Evolutionary conservation across 2,888 invertebrate genomes (phyloP).

Genomic region (Tineola bisselliella): DNA sequence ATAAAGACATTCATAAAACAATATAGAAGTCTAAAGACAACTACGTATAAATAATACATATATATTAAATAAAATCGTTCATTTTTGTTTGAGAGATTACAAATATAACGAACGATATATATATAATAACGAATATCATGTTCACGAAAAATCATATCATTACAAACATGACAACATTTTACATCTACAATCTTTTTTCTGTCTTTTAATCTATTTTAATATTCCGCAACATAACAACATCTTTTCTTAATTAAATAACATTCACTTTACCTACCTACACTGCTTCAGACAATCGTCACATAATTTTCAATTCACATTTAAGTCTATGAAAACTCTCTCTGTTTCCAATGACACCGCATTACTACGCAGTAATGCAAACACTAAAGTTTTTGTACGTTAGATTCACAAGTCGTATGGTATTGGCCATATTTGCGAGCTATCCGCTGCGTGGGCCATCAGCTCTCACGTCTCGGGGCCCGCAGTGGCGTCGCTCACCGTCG

Average conservation of each 20-base stretch:
- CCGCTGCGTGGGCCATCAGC: constrained; percentile 8
- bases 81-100: neutral
- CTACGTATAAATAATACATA: neutral
- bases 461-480: constrained; percentile 2
- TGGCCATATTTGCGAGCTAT: constrained; percentile 9
- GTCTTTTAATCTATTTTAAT: constrained; percentile 44
- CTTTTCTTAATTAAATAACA: constrained; percentile 44
- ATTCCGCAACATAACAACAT: constrained; percentile 58
- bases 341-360: neutral
- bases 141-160: neutral
- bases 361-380: neutral
- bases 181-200: constrained; percentile 19
- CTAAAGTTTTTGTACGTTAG: neutral
- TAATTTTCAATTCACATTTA: constrained; percentile 25
- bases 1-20: neutral
- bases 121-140: neutral
- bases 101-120: neutral
- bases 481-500: constrained; percentile 25
- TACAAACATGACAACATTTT: neutral
- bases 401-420: constrained; percentile 23
- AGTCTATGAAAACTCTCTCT: constrained; percentile 8
- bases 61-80: too few species aligned
- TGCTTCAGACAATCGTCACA: constrained; percentile 31
- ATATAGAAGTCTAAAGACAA: neutral
- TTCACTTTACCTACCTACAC: constrained; percentile 56